Base-by-base conservation (phyloP, 2,113 vertebrate species). In the Otis tarda region DNA sequence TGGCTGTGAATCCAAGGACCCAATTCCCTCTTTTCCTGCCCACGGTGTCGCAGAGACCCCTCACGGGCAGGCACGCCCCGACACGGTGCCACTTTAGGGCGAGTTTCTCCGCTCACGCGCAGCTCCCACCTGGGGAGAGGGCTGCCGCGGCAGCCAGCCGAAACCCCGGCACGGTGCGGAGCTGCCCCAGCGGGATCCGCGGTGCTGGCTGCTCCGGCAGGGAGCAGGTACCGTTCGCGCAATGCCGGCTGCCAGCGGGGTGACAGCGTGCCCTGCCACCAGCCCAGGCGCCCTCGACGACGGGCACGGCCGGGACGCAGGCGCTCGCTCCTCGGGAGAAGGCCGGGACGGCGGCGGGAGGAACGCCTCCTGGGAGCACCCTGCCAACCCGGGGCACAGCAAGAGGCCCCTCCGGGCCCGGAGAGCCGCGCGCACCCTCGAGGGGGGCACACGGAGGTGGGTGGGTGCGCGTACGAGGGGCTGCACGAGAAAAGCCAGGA, bases 41-140 rank as follows among this genome's bases (percentile, higher is more conserved):
- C 15, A 6, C 0, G 0, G 22, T 22, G 33, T 6, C 2, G 1
- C 33, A n/a, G 19, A 50, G 43, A 28, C 21, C 1, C 1, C 52
- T 45, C 8, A 3, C 2, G 0, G 21, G 41, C 56, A 5, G 18
- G 50, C 50, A 45, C 3, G 0, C 16, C 43, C 49, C 0, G 0
- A 15, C 12, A 4, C 0, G 1, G 37, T 21, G 68, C 45, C 20
- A 18, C 14, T 53, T 41, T 3, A 31, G 39, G 37, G 47, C 5
- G 15, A 39, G 37, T 11, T 49, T 50, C 41, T 73, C 43, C 52
- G 24, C 18, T 24, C 47, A 5, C 0, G 0, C 6, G n/a, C 1
- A 0, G 73, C 78, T 74, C 73, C 33, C 65, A 37, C 69, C 6
- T 4, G 21, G 25, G 61, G 9, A 35, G 10, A 43, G 13, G 61